Evolutionary conservation across 2,797 vertebrate genomes (phyloP), one percentile per base, ranked within the genome.

Genomic region (Synaphobranchus kaupii): DNA sequence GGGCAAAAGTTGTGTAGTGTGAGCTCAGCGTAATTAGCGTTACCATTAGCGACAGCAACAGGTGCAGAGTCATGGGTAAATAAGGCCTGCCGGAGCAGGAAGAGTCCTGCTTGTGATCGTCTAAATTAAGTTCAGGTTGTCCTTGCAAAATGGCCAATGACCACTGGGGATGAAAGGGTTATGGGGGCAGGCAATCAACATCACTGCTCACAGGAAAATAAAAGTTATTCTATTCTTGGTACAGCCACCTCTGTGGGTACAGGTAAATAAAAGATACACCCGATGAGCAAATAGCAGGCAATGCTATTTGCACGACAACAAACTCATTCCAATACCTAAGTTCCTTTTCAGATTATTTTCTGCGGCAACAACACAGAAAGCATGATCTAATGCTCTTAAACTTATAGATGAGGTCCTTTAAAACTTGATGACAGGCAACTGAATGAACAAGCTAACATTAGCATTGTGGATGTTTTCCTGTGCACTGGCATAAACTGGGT

Each of bases 41-140:
- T 22, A 47, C 44, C 44, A 81, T 81, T 81, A 81, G 78, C 20
- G 25, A 22, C 44, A n/a, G 78, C 78, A 81, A 47, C 78, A 81
- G 78, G 50, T 81, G 44, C 78, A 25, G 20, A 12, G 13, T 50
- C 8, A 48, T 80, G 76, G 34, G 76, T 22, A 47, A 50, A 81
- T 81, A 50, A 22, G 31, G 73, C 31, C 73, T 44, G 73, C 8
- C 8, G 73, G 73, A 44, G 20, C 34, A 44, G 39, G 73, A 44
- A 47, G 39, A 78, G 34, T 44, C 20, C 73, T 78, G 34, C 73
- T 78, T 44, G 17, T 78, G 34, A 22, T 22, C 73, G 47, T 8
- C 63, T 34, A 78, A 78, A 78, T 47, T 44, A 71, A 66, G 9
- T 66, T n/a, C 4, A 58, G 63, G 12, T 81, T 86, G 39, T 47